Evolutionary conservation across 2,888 invertebrate species (phyloP).

Genomic region (Oscheius sp.): DNA sequence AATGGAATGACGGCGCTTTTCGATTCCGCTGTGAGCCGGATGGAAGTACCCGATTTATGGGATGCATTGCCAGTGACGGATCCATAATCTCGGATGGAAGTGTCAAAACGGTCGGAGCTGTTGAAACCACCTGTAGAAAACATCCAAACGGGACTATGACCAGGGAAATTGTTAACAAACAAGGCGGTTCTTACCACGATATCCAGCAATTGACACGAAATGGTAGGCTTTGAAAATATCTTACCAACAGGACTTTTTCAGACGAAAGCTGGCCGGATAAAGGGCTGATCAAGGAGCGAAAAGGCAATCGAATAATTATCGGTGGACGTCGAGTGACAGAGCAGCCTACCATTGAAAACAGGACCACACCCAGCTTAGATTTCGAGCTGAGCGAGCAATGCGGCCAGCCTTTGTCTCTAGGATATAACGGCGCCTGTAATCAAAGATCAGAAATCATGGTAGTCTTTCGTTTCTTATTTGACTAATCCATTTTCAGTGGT

Average conservation of each 20-base stretch:
- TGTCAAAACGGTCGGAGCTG: slow-evolving; percentile 38
- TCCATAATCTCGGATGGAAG: slow-evolving; percentile 28
- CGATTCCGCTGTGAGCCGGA: slow-evolving; percentile 57
- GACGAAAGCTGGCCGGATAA: too few species aligned
- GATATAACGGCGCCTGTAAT: neutral
- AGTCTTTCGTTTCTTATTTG: neutral
- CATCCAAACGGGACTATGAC: slow-evolving; percentile 58
- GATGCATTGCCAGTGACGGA: slow-evolving; percentile 43
- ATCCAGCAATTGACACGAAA: neutral
- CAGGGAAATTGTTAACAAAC: slow-evolving; percentile 36
- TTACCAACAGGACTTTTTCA: too few species aligned
- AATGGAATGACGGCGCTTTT: slow-evolving; percentile 61
- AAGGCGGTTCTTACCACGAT: slow-evolving; percentile 34
- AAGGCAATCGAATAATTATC: too few species aligned
- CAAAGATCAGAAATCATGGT: neutral
- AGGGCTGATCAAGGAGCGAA: too few species aligned
- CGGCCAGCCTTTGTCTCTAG: neutral
- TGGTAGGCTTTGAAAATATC: too few species aligned
- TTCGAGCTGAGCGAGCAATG: neutral
- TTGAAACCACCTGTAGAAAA: slow-evolving; percentile 53
- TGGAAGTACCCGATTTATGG: slow-evolving; percentile 48
- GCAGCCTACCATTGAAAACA: too few species aligned
- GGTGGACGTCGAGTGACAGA: too few species aligned
- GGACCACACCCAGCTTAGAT: neutral
- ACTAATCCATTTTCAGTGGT: slow-evolving; percentile 32